These are phyloP conservation scores for Polydrusus cervinus DNA, from an alignment of 2,888 invertebrate genomes.

Conservation along the genomic window DNA sequence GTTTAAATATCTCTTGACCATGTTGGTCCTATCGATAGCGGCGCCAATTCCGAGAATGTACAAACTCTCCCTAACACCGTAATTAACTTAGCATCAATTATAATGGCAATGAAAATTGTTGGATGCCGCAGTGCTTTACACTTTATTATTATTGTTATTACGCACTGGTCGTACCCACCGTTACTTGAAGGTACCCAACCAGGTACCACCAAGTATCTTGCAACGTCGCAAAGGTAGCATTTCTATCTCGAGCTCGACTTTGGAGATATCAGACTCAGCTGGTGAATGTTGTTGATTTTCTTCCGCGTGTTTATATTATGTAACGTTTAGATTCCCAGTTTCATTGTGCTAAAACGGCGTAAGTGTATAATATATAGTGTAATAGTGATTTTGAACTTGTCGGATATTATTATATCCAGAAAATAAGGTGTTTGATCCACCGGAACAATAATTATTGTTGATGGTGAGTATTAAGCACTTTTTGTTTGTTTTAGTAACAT, in stretches of 20 bases:
- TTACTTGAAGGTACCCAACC: conserved; percentile 14
- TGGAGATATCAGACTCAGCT: conserved; percentile 22
- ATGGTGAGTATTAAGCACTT: neutral
- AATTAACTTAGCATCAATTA: conserved; percentile 19
- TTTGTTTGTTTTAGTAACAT: no score
- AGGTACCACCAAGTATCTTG: conserved; percentile 23
- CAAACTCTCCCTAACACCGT: neutral
- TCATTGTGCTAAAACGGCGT: conserved; percentile 19
- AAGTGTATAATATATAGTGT: conserved; percentile 1
- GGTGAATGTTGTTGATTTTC: conserved; percentile 31
- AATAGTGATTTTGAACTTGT: neutral
- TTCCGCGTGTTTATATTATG: conserved; percentile 31
- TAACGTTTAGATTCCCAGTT: conserved; percentile 29
- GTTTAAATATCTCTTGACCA: no score
- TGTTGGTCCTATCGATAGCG: no score
- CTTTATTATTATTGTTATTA: neutral
- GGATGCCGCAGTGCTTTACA: conserved; percentile 19
- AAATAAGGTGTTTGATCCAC: no score
- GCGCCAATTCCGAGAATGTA: no score
- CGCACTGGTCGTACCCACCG: conserved; percentile 30
- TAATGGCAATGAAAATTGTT: conserved; percentile 10
- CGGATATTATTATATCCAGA: neutral
- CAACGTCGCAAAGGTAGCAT: conserved; percentile 37
- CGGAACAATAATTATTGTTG: neutral
- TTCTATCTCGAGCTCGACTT: conserved; percentile 23